Evolutionary conservation across 2,888 invertebrate species (phyloP), one percentile per base, ranked within the genome.

Genomic region (Apotomis turbidana): DNA sequence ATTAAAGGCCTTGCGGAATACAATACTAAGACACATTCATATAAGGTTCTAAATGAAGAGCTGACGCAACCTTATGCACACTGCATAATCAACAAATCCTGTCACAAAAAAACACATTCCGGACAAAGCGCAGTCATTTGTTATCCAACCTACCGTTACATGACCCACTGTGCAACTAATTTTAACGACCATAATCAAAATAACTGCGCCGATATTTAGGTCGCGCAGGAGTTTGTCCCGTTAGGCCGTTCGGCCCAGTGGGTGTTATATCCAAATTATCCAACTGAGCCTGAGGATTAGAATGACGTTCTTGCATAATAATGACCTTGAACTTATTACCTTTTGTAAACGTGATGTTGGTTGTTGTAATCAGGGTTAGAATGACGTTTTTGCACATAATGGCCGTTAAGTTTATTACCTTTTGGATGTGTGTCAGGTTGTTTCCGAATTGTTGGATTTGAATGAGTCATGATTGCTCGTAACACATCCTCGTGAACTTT

Each of bases 141-240:
- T 74, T 62, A 54, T 49, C 49, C 59, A 57, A 52, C 51, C 44
- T 41, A 60, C 75, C 75, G 75, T 75, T 75, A 68, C 27, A 59
- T 70, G 74, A 75, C 75, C 75, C 71, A 75, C 66, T 75, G 75
- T 38, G 67, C 70, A 60, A 63, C 66, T 66, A 72, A 69, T 73
- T 73, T 75, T 71, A 73, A 75, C 70, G 66, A 49, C 74, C 66
- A 68, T 70, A 70, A 75, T 75, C 74, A 73, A 73, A 72, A 72
- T 72, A 68, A 71, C 68, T 72, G 63, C 68, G 55, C 57, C 58
- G 38, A 75, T 76, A 79, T 77, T 74, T 77, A 74, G 78, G 79
- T 76, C 77, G 73, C 27, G 49, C 75, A 79, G 79, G 79, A 79
- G 70, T 68, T 58, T 72, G 74, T 76, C 71, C 76, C 76, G 76